phyloP scores from a whole-genome alignment of 2,797 vertebrate species.

The Bradypodion ventrale region DNA sequence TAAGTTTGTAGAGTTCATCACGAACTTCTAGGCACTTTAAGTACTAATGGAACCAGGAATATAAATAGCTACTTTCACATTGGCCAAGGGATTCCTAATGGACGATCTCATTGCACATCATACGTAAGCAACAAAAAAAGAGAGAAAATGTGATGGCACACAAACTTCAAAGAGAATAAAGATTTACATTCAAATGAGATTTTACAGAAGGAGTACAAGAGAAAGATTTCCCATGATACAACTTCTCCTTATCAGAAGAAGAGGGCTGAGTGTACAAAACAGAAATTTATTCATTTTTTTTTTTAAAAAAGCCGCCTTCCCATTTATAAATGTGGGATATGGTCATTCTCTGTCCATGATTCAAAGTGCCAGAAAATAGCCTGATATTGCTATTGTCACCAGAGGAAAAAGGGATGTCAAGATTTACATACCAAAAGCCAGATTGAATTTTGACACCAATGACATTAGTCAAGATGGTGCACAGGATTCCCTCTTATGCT shows the following conservation, averaged over 20 bases:
- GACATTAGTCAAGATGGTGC: no score
- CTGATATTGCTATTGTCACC: no score
- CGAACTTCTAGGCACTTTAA: conserved; percentile 55
- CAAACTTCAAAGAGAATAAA: conserved; percentile 5
- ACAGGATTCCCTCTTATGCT: no score
- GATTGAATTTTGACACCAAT: no score
- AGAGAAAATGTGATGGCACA: neutral
- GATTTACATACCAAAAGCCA: no score
- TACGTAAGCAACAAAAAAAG: conserved; percentile 44
- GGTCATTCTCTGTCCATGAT: no score
- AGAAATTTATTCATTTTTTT: no score
- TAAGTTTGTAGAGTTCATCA: conserved; percentile 47
- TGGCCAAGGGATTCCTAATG: conserved; percentile 48
- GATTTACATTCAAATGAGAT: conserved; percentile 10
- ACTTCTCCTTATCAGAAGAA: neutral
- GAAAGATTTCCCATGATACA: neutral
- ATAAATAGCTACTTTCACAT: conserved; percentile 58
- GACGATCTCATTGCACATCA: conserved; percentile 21
- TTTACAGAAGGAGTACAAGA: neutral
- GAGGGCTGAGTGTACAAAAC: conserved; percentile 8
- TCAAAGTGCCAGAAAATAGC: no score
- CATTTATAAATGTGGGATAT: no score
- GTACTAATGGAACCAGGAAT: conserved; percentile 54
- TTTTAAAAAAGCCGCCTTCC: no score
- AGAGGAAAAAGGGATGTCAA: no score